Evolutionary conservation across 1,140 invertebrate species (phyloP).

Genomic region (Psilanteris sp.): DNA sequence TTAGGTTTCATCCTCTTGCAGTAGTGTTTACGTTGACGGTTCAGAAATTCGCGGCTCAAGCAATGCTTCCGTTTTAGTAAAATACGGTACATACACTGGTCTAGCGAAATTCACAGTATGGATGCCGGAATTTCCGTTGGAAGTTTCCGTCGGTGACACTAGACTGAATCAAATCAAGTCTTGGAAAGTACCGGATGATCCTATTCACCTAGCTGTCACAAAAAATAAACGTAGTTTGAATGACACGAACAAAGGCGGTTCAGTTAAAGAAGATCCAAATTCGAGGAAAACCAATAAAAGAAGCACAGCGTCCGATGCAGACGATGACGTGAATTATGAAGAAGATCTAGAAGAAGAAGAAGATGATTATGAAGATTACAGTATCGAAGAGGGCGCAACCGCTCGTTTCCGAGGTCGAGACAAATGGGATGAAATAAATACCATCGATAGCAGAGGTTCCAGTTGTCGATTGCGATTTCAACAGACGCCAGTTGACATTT

Average conservation of each 20-base stretch:
- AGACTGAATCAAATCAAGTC: constrained; percentile 94
- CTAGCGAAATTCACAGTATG: constrained; percentile 94
- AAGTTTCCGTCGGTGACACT: constrained; percentile 92
- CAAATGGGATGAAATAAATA: constrained; percentile 80
- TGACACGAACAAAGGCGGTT: constrained; percentile 40
- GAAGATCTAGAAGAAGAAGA: constrained; percentile 63
- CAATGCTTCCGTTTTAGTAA: constrained; percentile 95
- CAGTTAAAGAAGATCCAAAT: too few relatives aligned
- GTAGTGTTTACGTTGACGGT: constrained; percentile 97
- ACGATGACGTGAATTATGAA: constrained; percentile 63
- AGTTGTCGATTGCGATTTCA: constrained; percentile 92
- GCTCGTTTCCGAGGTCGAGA: constrained; percentile 73
- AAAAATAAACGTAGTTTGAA: constrained; percentile 78
- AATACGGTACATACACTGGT: constrained; percentile 95
- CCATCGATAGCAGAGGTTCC: constrained; percentile 73
- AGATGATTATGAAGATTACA: constrained; percentile 70
- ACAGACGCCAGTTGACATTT: constrained; percentile 92
- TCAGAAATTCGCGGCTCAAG: constrained; percentile 96
- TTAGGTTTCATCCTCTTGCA: constrained; percentile 94
- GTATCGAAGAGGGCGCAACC: constrained; percentile 70
- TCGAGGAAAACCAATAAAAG: constrained; percentile 55
- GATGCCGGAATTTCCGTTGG: constrained; percentile 97
- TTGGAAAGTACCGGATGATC: constrained; percentile 90
- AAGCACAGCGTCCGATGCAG: constrained; percentile 33
- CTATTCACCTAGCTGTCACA: constrained; percentile 78